phyloP scores from a whole-genome alignment of 2,113 vertebrate species.

The Mesoclemmys tuberculata region DNA sequence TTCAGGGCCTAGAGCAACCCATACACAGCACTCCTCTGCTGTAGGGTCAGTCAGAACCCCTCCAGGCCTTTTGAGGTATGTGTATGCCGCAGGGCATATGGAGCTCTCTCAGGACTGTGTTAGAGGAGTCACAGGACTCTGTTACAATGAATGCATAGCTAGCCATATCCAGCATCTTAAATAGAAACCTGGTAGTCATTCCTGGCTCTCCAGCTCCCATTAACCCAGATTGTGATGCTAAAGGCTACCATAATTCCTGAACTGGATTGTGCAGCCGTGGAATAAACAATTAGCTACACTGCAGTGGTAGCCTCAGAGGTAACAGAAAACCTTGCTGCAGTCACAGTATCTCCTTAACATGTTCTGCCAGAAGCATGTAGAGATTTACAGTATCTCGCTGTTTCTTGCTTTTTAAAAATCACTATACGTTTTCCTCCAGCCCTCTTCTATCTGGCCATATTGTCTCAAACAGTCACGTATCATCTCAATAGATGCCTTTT shows the following conservation, averaged over 20 bases:
- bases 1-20: background rate
- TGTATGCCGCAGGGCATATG: background rate
- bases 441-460: background rate
- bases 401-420: background rate
- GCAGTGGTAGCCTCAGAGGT: background rate
- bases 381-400: background rate
- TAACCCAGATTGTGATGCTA: slow-evolving; percentile 15
- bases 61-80: background rate
- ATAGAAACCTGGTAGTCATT: background rate
- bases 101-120: background rate
- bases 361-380: background rate
- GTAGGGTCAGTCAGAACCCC: background rate
- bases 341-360: background rate
- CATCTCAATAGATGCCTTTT: background rate
- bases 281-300: slow-evolving; percentile 8
- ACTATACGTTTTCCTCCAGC: background rate
- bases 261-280: slow-evolving; percentile 4
- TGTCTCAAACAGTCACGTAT: background rate
- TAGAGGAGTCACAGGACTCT: background rate
- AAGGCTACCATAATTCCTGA: slow-evolving; percentile 7
- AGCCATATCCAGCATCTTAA: background rate
- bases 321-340: background rate
- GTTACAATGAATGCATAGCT: background rate
- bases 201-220: background rate
- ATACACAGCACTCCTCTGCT: background rate